phyloP scores from a whole-genome alignment of 1,140 invertebrate species.

The Marisa cornuarietis region DNA sequence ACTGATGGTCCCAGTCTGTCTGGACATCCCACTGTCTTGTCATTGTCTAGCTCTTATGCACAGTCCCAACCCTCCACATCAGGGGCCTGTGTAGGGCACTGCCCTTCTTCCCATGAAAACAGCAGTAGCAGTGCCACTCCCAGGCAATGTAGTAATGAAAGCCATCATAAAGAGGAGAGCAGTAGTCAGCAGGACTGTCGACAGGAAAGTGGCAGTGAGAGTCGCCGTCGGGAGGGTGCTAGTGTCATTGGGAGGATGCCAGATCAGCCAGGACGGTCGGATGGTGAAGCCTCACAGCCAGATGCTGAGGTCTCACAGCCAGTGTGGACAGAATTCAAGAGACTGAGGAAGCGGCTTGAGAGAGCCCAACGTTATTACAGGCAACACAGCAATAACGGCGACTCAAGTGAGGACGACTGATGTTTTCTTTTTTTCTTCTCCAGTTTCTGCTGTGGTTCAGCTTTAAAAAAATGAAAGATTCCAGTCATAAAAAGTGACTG shows the following conservation, averaged over 20 bases:
- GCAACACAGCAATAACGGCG: conserved; percentile 19
- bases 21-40: not conserved
- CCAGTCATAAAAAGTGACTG: not conserved
- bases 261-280: conserved; percentile 1
- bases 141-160: not conserved
- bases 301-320: conserved; percentile 33
- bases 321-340: conserved; percentile 56
- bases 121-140: not conserved
- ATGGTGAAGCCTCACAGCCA: conserved; percentile 16
- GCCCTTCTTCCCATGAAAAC: not conserved
- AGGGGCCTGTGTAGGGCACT: not conserved
- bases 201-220: not conserved
- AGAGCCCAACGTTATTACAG: conserved; percentile 44
- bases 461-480: not conserved
- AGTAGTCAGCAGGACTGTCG: not conserved
- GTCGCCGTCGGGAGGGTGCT: not conserved
- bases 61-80: conserved; percentile 15
- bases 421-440: not conserved
- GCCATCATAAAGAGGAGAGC: not conserved
- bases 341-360: conserved; percentile 50
- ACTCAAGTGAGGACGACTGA: conserved; percentile 41
- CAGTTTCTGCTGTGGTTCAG: no score
- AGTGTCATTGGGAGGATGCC: not conserved
- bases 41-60: not conserved
- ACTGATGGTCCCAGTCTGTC: conserved; percentile 2